Evolutionary conservation across 2,888 invertebrate genomes (phyloP).

Genomic region (Apamea monoglypha): DNA sequence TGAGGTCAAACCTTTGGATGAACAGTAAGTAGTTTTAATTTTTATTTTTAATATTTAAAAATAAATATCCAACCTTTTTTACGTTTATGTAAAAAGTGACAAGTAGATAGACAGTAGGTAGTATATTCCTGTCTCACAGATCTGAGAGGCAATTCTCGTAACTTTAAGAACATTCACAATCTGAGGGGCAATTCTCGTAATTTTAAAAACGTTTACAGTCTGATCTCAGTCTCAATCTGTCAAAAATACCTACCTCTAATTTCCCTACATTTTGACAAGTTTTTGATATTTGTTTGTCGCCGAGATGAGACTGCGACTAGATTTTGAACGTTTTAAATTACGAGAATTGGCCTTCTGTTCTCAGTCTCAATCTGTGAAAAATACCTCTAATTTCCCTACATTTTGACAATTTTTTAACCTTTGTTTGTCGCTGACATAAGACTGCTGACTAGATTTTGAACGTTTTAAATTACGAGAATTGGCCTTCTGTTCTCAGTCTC

Average conservation of each 20-base stretch:
- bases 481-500: not conserved
- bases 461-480: not conserved
- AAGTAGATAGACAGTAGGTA: no score
- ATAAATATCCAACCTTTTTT: not conserved
- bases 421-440: not conserved
- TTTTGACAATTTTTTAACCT: no score
- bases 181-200: not conserved
- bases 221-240: not conserved
- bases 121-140: not conserved
- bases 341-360: no score
- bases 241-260: not conserved
- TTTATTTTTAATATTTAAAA: not conserved
- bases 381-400: not conserved
- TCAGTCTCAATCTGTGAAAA: not conserved
- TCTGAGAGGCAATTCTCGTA: no score
- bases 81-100: not conserved
- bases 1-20: constrained; percentile 32
- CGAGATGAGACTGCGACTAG: no score
- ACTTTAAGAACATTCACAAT: not conserved
- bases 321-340: not conserved
- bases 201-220: not conserved
- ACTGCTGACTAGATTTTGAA: not conserved
- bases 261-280: no score
- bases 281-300: not conserved
- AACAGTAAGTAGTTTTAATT: constrained; percentile 60